phyloP scores from a whole-genome alignment of 1,140 invertebrate species.

The Tenebrio molitor region DNA sequence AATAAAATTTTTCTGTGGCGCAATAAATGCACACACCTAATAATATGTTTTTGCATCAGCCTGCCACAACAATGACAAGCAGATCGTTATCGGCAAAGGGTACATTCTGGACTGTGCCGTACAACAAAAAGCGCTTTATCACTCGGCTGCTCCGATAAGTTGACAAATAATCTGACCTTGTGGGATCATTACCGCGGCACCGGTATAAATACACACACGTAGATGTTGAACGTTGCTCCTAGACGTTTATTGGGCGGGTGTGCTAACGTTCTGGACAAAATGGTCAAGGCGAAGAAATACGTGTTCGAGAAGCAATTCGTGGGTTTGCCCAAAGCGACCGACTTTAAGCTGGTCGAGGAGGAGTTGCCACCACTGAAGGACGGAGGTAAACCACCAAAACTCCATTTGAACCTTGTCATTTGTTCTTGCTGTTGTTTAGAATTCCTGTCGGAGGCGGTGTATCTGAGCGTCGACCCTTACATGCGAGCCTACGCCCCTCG shows the following conservation, averaged over 20 bases:
- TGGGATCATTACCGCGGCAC: neutral
- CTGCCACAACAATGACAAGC: too few relatives aligned
- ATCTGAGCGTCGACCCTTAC: slow-evolving; percentile 80
- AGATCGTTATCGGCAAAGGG: too few relatives aligned
- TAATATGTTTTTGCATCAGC: too few relatives aligned
- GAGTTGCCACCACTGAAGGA: slow-evolving; percentile 73
- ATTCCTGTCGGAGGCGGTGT: slow-evolving; percentile 76
- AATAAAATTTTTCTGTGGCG: too few relatives aligned
- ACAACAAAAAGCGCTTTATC: neutral
- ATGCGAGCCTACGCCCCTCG: slow-evolving; percentile 72
- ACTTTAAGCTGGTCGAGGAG: slow-evolving; percentile 76
- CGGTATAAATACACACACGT: slow-evolving; percentile 23
- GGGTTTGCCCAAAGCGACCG: slow-evolving; percentile 74
- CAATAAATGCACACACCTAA: too few relatives aligned
- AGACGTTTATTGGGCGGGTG: slow-evolving; percentile 1
- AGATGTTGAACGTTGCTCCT: neutral
- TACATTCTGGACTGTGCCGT: too few relatives aligned
- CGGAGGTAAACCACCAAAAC: slow-evolving; percentile 68
- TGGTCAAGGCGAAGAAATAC: slow-evolving; percentile 73
- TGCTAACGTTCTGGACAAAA: slow-evolving; percentile 53
- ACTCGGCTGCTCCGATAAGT: neutral
- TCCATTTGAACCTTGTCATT: neutral
- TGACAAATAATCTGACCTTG: neutral
- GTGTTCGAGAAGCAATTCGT: slow-evolving; percentile 75
- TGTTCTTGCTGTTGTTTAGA: slow-evolving; percentile 63